Base-by-base conservation (phyloP, 1,140 invertebrate species). In the Drosophila melanica region DNA sequence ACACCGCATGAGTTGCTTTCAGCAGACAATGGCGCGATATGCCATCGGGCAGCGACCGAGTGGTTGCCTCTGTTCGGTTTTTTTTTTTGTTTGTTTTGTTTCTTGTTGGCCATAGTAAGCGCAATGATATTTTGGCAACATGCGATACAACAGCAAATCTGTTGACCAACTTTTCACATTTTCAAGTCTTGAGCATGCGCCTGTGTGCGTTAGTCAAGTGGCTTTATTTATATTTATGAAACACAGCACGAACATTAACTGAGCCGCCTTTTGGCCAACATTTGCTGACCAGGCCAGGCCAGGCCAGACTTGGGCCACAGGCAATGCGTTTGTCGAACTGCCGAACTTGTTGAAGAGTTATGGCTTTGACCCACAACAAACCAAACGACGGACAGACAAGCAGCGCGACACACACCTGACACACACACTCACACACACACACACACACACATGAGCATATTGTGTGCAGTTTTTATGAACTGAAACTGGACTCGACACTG, bases 201-300 rank as follows among this genome's bases (percentile, higher is more conserved):
- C 50, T 59, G 41, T 72, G 77, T 82, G 82, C 77, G 82, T 84
- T 87, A 89, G 79, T 68, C 76, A 71, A 79, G 84, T 89, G 82
- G 69, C 79, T 89, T 87, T 82, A 87, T 87, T 87, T 87, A 87
- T 87, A 89, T 87, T 87, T 87, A 75, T 84, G 82, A 81, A 86
- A 82, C 82, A 72, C 72, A 64, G 71, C 62, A 65, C 75, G 64
- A 73, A 79, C 67, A 81, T 72, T 76, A 76, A 66, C 39, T 16
- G 50, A 51, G 58, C 51, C 55, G 51, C 58, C 59, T 64, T 63
- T 50, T 16, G 57, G 69, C 54, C 63, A 65, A 69, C 50, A 62
- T 63, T 30, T 63, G 47, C 37, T 45, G 50, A 59, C 45, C 53
- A 39, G 48, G 23, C 55, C 14, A 39, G 48, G 23, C 55, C 14